Evolutionary conservation across 1,140 invertebrate genomes (phyloP).

Genomic region (Pseudomyrmex dendroicus): DNA sequence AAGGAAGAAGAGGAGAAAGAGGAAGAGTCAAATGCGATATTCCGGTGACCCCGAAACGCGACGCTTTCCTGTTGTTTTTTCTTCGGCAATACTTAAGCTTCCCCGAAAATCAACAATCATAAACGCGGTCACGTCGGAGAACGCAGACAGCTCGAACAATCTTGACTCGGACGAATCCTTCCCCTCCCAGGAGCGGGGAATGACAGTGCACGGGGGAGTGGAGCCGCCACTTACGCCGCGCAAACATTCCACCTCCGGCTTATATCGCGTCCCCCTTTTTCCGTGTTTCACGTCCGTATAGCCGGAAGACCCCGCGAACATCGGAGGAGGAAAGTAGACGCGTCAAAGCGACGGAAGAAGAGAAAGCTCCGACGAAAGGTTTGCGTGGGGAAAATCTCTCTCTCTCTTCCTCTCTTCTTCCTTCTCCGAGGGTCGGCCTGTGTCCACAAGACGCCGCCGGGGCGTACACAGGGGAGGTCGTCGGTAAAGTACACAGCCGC

Average conservation of each 20-base stretch:
- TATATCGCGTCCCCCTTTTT: slow-evolving; percentile 50
- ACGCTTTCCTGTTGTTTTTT: slow-evolving; percentile 16
- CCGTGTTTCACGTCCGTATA: slow-evolving; percentile 53
- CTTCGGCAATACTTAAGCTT: not conserved
- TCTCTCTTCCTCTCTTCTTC: no score
- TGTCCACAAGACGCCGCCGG: slow-evolving; percentile 77
- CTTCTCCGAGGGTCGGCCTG: slow-evolving; percentile 65
- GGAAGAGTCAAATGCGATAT: not conserved
- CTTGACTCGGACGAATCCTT: slow-evolving; percentile 60
- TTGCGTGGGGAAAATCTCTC: slow-evolving; percentile 3
- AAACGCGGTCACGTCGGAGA: slow-evolving; percentile 63
- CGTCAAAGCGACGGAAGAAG: slow-evolving; percentile 58
- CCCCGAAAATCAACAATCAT: slow-evolving; percentile 31
- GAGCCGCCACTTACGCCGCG: slow-evolving; percentile 81
- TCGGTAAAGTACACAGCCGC: slow-evolving; percentile 76
- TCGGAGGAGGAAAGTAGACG: slow-evolving; percentile 59
- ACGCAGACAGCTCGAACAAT: slow-evolving; percentile 73
- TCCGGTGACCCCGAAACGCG: not conserved
- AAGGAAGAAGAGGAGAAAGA: no score
- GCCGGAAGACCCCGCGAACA: slow-evolving; percentile 43
- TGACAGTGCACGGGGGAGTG: slow-evolving; percentile 72
- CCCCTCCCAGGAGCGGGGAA: slow-evolving; percentile 42
- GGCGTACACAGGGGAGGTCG: slow-evolving; percentile 34
- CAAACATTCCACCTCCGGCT: slow-evolving; percentile 76
- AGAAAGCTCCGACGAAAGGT: slow-evolving; percentile 61